These are phyloP conservation scores for Lepidurus apus DNA, from an alignment of 1,140 invertebrate genomes.

Conservation along the genomic window DNA sequence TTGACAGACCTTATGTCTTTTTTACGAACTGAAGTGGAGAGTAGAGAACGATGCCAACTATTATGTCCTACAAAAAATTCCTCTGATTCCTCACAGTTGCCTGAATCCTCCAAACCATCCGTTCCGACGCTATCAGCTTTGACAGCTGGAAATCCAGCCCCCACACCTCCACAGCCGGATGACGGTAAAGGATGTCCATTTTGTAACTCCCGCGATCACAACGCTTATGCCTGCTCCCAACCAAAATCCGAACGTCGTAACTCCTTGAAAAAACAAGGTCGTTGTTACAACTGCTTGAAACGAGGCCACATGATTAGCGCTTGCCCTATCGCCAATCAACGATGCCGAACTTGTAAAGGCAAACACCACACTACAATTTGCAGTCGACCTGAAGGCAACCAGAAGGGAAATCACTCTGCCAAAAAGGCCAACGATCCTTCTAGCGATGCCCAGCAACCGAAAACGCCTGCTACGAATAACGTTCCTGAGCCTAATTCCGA, in stretches of 20 bases:
- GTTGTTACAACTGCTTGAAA: constrained; percentile 23
- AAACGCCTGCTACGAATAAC: background rate
- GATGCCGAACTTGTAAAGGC: background rate
- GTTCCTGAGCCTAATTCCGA: background rate
- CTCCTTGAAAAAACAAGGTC: constrained; percentile 5
- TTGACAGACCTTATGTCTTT: background rate
- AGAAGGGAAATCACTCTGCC: no score
- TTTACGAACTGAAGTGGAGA: background rate
- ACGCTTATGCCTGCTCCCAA: background rate
- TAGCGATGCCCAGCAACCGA: background rate
- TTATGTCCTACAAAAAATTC: no score
- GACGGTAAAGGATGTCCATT: background rate
- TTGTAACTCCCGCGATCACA: background rate
- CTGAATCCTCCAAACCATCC: background rate
- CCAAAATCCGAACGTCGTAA: background rate
- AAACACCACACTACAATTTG: background rate
- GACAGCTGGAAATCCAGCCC: no score
- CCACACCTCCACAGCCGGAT: background rate
- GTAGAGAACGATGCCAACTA: no score
- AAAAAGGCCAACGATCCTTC: no score
- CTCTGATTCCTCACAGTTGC: background rate
- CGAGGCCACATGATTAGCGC: background rate
- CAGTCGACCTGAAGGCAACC: background rate
- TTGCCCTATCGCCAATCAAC: background rate
- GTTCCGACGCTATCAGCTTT: background rate